A percentile compares a stretch with the other conserved stretches of the same genome.
Evolutionary conservation across 1,140 invertebrate genomes (phyloP).

Genomic region (Vanessa atalanta): DNA sequence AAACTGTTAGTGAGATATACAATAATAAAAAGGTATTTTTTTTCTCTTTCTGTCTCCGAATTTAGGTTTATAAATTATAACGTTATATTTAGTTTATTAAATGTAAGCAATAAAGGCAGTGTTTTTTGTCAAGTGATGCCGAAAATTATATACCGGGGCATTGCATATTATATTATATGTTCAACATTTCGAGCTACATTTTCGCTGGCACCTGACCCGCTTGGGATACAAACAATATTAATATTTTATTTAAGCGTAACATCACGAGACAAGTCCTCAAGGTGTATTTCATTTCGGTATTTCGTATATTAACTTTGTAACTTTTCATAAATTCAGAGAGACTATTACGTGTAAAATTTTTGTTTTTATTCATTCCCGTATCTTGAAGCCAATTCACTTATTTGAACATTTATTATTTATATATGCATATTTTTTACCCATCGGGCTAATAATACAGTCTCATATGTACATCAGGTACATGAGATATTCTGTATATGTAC

Average conservation of each 20-base stretch:
- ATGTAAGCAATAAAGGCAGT: background rate
- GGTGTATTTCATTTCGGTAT: conserved; percentile 16
- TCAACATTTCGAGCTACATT: background rate
- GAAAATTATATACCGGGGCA: background rate
- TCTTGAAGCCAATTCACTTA: background rate
- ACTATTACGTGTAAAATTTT: background rate
- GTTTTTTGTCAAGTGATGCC: background rate
- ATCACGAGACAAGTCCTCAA: conserved; percentile 15
- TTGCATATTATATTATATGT: background rate
- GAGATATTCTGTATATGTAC: too few species aligned
- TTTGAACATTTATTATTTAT: too few species aligned
- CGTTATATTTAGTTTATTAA: background rate
- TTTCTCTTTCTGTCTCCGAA: too few species aligned
- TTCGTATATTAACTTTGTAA: conserved; percentile 12
- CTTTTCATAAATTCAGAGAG: conserved; percentile 2
- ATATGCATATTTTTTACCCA: too few species aligned
- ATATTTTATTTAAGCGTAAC: conserved; percentile 15
- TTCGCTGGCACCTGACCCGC: conserved; percentile 15
- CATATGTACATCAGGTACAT: too few species aligned
- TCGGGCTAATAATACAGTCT: too few species aligned
- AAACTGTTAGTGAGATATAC: too few species aligned
- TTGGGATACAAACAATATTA: conserved; percentile 12
- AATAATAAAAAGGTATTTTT: too few species aligned
- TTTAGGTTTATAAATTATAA: too few species aligned
- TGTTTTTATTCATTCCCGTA: background rate